Evolutionary conservation across 37 sponge, comb jelly and placozoan species (phyloP).

Genomic region (Ianthella basta): DNA sequence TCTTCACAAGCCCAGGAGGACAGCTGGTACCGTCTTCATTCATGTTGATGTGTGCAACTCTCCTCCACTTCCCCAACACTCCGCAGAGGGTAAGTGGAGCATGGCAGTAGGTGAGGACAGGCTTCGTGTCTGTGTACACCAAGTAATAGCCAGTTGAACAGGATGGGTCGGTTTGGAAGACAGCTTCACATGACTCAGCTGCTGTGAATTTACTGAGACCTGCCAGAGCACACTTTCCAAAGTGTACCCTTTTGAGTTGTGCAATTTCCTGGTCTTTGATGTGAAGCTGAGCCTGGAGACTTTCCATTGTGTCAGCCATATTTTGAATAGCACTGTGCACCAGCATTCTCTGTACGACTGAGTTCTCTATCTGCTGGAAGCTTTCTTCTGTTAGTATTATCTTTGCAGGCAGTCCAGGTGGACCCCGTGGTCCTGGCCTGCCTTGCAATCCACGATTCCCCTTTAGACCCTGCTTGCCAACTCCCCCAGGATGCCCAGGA

Average conservation of each 20-base stretch:
- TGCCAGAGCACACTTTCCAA: not conserved
- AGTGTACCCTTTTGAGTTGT: not conserved
- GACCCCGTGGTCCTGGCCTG: constrained; percentile 14
- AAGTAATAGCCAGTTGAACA: constrained; percentile 16
- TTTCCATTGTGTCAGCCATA: not conserved
- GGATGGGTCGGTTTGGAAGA: constrained; percentile 16
- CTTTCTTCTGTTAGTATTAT: not conserved
- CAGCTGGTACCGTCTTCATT: constrained; percentile 11
- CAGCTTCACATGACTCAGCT: constrained; percentile 11
- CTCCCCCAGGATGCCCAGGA: constrained; percentile 9
- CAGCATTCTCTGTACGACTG: not conserved
- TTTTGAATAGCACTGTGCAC: not conserved
- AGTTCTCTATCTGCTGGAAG: not conserved
- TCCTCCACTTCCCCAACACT: not conserved
- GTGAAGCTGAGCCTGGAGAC: not conserved
- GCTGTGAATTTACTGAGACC: not conserved
- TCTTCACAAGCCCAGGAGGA: not conserved
- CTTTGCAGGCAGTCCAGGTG: constrained; percentile 20
- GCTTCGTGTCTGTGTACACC: not conserved
- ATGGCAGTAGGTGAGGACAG: constrained; percentile 24
- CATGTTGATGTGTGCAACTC: constrained; percentile 33
- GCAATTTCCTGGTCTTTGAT: not conserved
- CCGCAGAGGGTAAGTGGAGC: constrained; percentile 8
- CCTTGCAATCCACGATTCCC: not conserved
- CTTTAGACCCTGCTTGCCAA: constrained; percentile 41